Conservation (phyloP, 2,797 vertebrate species). For the Crocodylus rhombifer region DNA sequence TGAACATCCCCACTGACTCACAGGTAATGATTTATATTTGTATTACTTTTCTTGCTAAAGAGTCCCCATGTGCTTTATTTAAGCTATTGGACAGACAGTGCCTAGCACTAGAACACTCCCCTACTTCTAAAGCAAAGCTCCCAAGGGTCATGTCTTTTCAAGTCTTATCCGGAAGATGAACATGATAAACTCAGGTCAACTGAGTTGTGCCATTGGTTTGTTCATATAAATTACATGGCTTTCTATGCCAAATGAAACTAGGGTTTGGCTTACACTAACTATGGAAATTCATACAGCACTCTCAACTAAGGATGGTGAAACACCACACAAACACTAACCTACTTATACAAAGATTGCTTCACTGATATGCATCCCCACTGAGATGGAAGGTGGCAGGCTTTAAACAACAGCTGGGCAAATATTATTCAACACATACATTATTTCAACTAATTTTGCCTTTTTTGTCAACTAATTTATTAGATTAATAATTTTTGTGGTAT, state of each 20-base stretch:
- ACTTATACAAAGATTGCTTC: conserved; percentile 45
- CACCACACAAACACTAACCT: conserved; percentile 50
- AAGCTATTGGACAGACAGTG: conserved; percentile 15
- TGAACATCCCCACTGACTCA: background rate
- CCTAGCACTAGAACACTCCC: background rate
- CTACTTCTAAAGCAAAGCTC: background rate
- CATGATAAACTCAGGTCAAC: conserved; percentile 24
- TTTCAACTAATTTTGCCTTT: conserved; percentile 69
- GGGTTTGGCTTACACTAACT: conserved; percentile 57
- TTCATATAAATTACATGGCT: conserved; percentile 44
- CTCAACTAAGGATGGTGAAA: conserved; percentile 47
- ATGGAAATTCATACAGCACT: conserved; percentile 44
- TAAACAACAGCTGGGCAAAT: conserved; percentile 63
- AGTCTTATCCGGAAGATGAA: conserved; percentile 25
- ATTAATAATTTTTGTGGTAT: conserved; percentile 45
- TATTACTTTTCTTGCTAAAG: background rate
- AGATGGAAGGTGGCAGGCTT: conserved; percentile 56
- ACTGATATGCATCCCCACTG: conserved; percentile 9
- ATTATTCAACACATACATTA: conserved; percentile 62
- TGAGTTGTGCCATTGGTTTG: background rate
- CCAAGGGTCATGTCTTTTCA: background rate
- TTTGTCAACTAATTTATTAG: conserved; percentile 56
- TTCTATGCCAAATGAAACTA: conserved; percentile 59
- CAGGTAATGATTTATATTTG: background rate
- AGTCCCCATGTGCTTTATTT: background rate